Evolutionary conservation across 1,140 invertebrate genomes (phyloP), one percentile per base, ranked within the genome.

Genomic region (Dinoponera quadriceps): DNA sequence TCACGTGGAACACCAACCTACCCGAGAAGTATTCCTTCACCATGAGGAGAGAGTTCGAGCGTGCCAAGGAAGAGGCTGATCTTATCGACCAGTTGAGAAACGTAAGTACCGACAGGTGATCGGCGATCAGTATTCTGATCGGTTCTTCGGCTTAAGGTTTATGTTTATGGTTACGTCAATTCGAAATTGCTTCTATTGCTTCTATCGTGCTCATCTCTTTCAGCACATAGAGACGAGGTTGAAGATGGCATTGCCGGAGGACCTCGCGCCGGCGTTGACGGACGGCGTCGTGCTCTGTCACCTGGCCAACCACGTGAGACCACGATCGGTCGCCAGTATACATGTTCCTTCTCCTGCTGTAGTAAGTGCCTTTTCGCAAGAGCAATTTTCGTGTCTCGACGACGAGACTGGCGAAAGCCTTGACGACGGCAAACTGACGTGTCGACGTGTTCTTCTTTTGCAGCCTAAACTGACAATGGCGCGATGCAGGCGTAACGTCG

Each of bases 251-350:
- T 94, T 99, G 57, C 98, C 98, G 0, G 96, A 97, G 89, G 97
- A 99, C 92, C 94, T 99, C 81, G 96, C 97, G n/a, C 96, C 97
- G 59, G 97, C 97, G 55, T 93, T 99, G 66, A 96, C 96, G 48
- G 98, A 99, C 93, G 98, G 98, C 48, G 98, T 99, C 33, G 97
- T 99, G 71, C 94, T 99, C 13, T 99, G 98, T 93, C 98, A 99
- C 94, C 95, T 99, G 81, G 98, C 98, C 48, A 99, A 99, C 93
- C 97, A 98, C 92, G 97, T 99, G 82, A 96, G 96, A 86, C 98
- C 98, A 16, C 95, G 98, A 88, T 96, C 98, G 62, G 98, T 99
- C 51, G 97, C 97, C 66, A 98, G 97, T 91, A 98, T 99, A 82
- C 98, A 99, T 95, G 98, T 99, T 90, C 98, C 98, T 85, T 99